Percentiles rank a stretch among this genome's conserved stretches.
Evolutionary conservation across 2,888 invertebrate genomes (phyloP).

Genomic region (Eucriotettix oculatus): DNA sequence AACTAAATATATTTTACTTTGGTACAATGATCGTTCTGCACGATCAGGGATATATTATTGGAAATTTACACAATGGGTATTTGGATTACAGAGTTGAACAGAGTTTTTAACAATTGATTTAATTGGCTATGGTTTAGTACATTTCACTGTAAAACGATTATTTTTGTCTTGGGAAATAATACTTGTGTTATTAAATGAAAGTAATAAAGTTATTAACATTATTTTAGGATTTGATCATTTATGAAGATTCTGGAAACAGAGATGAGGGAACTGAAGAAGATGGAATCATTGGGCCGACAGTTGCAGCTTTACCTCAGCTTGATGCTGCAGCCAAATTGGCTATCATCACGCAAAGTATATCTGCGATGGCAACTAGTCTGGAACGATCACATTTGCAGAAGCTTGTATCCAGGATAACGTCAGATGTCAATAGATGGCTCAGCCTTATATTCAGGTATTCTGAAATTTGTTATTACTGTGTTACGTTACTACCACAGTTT

Average conservation of each 20-base stretch:
- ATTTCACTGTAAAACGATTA: too few species aligned
- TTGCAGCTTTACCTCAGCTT: conserved; percentile 24
- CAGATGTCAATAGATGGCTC: conserved; percentile 77
- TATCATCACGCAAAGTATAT: conserved; percentile 72
- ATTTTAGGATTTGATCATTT: conserved; percentile 22
- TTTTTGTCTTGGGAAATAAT: too few species aligned
- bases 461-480: background rate
- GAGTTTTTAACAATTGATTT: too few species aligned
- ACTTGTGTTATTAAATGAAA: too few species aligned
- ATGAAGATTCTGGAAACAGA: conserved; percentile 20
- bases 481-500: background rate
- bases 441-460: conserved; percentile 64
- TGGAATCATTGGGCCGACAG: conserved; percentile 14
- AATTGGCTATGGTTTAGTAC: too few species aligned
- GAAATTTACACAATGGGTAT: too few species aligned
- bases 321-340: conserved; percentile 37
- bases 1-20: too few species aligned
- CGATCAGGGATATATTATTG: too few species aligned
- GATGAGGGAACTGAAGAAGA: conserved; percentile 9
- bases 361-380: conserved; percentile 71
- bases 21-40: too few species aligned
- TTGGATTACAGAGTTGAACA: too few species aligned
- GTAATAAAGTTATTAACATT: too few species aligned
- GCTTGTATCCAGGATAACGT: conserved; percentile 63
- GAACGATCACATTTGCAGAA: conserved; percentile 63